phyloP scores from a whole-genome alignment of 2,113 vertebrate species.

The Limnothrissa miodon region DNA sequence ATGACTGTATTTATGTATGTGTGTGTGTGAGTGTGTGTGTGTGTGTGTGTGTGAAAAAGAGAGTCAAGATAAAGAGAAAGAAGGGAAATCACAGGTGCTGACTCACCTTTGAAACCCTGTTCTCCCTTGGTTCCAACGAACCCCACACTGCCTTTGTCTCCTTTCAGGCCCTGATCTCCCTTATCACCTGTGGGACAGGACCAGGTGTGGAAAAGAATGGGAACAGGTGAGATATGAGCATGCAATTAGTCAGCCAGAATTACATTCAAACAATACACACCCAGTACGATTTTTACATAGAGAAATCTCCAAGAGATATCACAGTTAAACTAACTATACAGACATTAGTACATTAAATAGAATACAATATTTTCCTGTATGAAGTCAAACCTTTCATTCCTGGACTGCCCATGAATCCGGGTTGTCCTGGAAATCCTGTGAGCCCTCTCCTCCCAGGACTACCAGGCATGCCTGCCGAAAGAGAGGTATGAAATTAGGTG shows the following conservation, averaged over 20 bases:
- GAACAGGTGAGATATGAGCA: not conserved
- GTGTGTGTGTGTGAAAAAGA: not conserved
- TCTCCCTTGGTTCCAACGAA: conserved; percentile 53
- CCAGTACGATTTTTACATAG: not conserved
- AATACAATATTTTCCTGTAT: not conserved
- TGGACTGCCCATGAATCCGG: conserved; percentile 57
- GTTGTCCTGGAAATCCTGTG: conserved; percentile 52
- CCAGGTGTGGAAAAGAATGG: not conserved
- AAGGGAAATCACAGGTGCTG: not conserved
- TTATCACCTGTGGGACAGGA: conserved; percentile 59
- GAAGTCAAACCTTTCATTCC: conserved; percentile 60
- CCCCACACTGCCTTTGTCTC: conserved; percentile 52
- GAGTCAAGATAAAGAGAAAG: not conserved
- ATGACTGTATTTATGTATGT: not conserved
- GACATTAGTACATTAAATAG: no score
- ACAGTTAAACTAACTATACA: no score
- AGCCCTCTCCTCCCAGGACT: conserved; percentile 55
- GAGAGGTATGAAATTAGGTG: not conserved
- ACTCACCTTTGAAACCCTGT: conserved; percentile 63
- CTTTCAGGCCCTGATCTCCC: conserved; percentile 60
- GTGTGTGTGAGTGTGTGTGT: not conserved
- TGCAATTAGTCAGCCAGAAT: not conserved
- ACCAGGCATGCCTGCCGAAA: conserved; percentile 57
- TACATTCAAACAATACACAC: not conserved
- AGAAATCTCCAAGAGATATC: no score